Evolutionary conservation across 2,113 vertebrate genomes (phyloP).

Genomic region (Eupsittula cactorum): DNA sequence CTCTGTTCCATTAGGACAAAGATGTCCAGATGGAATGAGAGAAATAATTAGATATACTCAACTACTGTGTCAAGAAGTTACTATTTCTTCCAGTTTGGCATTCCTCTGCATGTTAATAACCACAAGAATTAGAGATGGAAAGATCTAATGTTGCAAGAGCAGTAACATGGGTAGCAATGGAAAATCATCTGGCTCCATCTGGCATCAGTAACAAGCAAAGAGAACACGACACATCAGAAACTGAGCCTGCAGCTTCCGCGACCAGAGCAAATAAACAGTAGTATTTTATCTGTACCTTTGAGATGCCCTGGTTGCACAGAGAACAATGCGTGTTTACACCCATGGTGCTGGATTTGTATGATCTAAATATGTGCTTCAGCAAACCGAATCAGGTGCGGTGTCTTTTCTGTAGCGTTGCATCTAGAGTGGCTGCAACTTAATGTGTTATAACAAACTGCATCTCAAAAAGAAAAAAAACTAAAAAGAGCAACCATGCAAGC

Average conservation of each 20-base stretch:
- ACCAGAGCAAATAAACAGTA: background rate
- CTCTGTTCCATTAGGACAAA: background rate
- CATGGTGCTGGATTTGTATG: background rate
- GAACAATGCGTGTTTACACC: background rate
- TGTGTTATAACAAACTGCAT: constrained; percentile 22
- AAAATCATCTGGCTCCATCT: constrained; percentile 12
- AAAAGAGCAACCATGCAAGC: constrained; percentile 63
- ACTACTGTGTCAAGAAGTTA: constrained; percentile 12
- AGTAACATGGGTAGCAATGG: constrained; percentile 2
- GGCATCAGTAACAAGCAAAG: background rate
- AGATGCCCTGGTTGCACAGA: background rate
- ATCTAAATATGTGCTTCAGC: background rate
- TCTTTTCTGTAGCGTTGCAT: background rate
- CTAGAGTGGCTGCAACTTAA: background rate
- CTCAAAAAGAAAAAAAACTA: constrained; percentile 5
- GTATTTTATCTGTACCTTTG: background rate
- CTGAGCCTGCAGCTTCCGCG: background rate
- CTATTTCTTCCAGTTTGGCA: background rate
- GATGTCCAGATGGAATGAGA: background rate
- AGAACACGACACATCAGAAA: fast-evolving
- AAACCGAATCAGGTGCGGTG: fast-evolving
- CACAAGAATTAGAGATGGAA: constrained; percentile 56
- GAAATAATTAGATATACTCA: background rate
- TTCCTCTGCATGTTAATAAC: constrained; percentile 42
- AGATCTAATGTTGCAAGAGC: constrained; percentile 52